These are phyloP conservation scores for Drosophila yooni DNA, from an alignment of 2,888 invertebrate species.

Conservation along the genomic window DNA sequence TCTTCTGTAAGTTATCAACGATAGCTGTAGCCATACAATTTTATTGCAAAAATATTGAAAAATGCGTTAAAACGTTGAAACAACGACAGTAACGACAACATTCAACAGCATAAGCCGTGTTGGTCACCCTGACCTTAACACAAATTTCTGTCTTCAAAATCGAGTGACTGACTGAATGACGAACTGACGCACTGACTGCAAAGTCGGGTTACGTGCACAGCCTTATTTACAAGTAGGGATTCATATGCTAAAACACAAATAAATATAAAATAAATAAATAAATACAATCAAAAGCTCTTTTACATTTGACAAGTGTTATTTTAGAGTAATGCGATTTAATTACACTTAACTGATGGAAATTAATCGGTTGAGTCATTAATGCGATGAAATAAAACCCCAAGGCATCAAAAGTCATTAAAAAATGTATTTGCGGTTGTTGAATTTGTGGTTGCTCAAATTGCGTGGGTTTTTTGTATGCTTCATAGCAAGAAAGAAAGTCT, in stretches of 20 bases:
- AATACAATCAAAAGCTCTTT: slow-evolving; percentile 10
- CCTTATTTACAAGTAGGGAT: slow-evolving; percentile 56
- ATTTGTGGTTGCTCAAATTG: slow-evolving; percentile 49
- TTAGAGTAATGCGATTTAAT: slow-evolving; percentile 19
- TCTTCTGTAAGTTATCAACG: slow-evolving; percentile 63
- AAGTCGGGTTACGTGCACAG: slow-evolving; percentile 51
- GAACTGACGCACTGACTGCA: not conserved
- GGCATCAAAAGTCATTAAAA: slow-evolving; percentile 57
- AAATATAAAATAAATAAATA: not conserved
- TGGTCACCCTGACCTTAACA: slow-evolving; percentile 80
- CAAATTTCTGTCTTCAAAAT: slow-evolving; percentile 67
- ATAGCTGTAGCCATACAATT: slow-evolving; percentile 47
- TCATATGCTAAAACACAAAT: slow-evolving; percentile 46
- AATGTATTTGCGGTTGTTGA: slow-evolving; percentile 41
- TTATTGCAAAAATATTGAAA: slow-evolving; percentile 80
- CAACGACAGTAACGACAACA: slow-evolving; percentile 42
- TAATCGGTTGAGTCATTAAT: slow-evolving; percentile 46
- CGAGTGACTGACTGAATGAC: slow-evolving; percentile 34
- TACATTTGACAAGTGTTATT: slow-evolving; percentile 25
- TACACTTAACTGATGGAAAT: slow-evolving; percentile 36
- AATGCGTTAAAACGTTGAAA: slow-evolving; percentile 66
- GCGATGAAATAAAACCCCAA: slow-evolving; percentile 49
- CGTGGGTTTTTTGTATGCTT: slow-evolving; percentile 57
- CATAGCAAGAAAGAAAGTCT: slow-evolving; percentile 66
- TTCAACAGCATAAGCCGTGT: slow-evolving; percentile 52